Base-by-base conservation (phyloP, 30 jellyfish, hydroid and myxozoan genomes). In the Hydractinia echinata region DNA sequence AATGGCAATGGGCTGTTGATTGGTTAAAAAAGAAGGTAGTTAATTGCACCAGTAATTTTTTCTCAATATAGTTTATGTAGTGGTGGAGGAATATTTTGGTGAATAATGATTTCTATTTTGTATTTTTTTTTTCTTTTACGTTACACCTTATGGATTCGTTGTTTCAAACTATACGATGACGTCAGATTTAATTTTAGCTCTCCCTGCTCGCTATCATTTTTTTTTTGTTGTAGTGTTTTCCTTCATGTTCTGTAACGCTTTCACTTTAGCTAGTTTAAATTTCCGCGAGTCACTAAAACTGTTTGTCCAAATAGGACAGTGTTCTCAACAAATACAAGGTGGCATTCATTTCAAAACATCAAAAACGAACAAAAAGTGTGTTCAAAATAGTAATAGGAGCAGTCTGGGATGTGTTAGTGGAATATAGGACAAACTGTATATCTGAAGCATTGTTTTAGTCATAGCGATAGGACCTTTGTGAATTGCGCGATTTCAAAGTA, bases 1-100 rank as follows among this genome's bases (percentile, higher is more conserved):
- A 86, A 16, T 88, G 97, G 97, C 97, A 94, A 58, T 88, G 99
- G 97, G 96, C 97, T 20, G 96, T 94, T 49, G 97, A 94, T 54
- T 94, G 99, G 99, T 88, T 94, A 48, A 88, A 94, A 72, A 81
- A 79, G 67, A 94, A 94, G 99, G 96, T 88, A 19, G 11, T 15
- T 20, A 8, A 6, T 55, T 10, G 11, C 15, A 13, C 14, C 15
- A 20, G 30, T 21, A 19, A 15, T 13, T 51, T 74, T 51, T 21
- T n/a, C 20, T 8, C 18, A 30, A 0, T 30, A 30, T 30, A 30
- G 2, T 30, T 30, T 30, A 30, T 30, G 44, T 30, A 0, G 44
- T 30, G 44, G 44, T 30, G 44, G 44, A 30, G 44, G 44, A 30
- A 30, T 0, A 30, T 30, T 30, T 30, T 30, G 44, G 53, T 61